Percentiles rank a stretch among this genome's conserved stretches.
Conservation (phyloP, 2,797 vertebrate species). For the Eutrigla gurnardus region DNA sequence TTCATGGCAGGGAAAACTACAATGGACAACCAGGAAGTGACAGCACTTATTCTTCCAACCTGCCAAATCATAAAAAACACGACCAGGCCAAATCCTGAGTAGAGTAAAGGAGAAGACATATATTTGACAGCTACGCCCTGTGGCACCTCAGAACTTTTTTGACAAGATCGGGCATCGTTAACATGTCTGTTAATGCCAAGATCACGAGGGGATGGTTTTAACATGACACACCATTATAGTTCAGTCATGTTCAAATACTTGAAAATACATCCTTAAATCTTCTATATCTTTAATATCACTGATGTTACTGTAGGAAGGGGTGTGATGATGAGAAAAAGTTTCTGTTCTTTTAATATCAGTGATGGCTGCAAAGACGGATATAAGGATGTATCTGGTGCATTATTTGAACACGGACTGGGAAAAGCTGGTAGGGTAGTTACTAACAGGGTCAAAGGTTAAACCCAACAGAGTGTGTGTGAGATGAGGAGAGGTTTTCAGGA, state of each 20-base stretch:
- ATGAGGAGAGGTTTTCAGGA: slow-evolving; percentile 64
- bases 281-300: slow-evolving; percentile 54
- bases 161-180: not conserved
- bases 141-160: slow-evolving; percentile 11
- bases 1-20: slow-evolving; percentile 4
- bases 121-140: slow-evolving; percentile 11
- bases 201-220: slow-evolving; percentile 38
- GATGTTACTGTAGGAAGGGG: slow-evolving; percentile 42
- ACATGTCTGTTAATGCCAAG: slow-evolving; percentile 28
- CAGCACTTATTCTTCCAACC: slow-evolving; percentile 5
- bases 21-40: not conserved
- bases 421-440: slow-evolving; percentile 42
- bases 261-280: slow-evolving; percentile 70
- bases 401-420: slow-evolving; percentile 68
- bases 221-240: slow-evolving; percentile 72
- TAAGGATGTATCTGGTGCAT: slow-evolving; percentile 64
- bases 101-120: slow-evolving; percentile 24
- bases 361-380: slow-evolving; percentile 55
- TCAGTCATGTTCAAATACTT: slow-evolving; percentile 69
- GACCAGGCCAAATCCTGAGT: not conserved
- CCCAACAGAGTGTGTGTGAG: slow-evolving; percentile 56
- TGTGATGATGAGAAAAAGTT: slow-evolving; percentile 57
- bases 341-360: slow-evolving; percentile 65
- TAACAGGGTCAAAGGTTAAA: slow-evolving; percentile 58
- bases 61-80: slow-evolving; percentile 15